Base-by-base conservation (phyloP, 2,113 vertebrate genomes). In the Perca flavescens region DNA sequence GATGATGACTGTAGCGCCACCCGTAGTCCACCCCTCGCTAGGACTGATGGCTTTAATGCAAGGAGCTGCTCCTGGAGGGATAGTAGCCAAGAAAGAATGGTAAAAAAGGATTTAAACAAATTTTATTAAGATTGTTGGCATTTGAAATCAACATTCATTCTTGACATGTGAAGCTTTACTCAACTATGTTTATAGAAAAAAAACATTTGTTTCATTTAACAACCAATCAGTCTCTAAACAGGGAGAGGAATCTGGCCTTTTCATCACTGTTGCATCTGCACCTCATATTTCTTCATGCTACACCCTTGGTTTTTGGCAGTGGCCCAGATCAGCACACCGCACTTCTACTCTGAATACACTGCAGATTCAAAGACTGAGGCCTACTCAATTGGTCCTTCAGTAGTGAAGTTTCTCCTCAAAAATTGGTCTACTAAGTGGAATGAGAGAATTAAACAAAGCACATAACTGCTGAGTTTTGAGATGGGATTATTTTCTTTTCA, bases 1-100 rank as follows among this genome's bases (percentile, higher is more conserved):
- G 92, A 96, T 95, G 90, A 96, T 96, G 86, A 96, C 94, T 11
- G 95, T 95, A 60, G 95, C 95, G 21, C 95, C 95, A 22, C 95
- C 95, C n/a, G 94, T 96, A 28, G 95, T 96, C 95, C 95, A 96
- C 4, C 95, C 95, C 80, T 96, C 95, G n/a, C 95, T 95, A 67
- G 95, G 95, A 70, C 94, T 95, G 80, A 96, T 95, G 87, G 95
- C 95, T 90, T 95, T 95, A 73, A 96, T 95, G 78, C 95, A 96
- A 36, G 95, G 95, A n/a, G 95, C 90, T 71, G 94, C 88, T 94
- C 89, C 93, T 94, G 58, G 28, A 34, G 57, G 34, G 17, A 80
- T 40, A 78, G 66, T 1, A 13, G 36, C 49, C 53, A 22, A 14
- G 31, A 65, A 56, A 56, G 17, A 54, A 43, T 43, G 47, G 9